Evolutionary conservation across 2,888 invertebrate genomes (phyloP).

Genomic region (Cantharis lateralis): DNA sequence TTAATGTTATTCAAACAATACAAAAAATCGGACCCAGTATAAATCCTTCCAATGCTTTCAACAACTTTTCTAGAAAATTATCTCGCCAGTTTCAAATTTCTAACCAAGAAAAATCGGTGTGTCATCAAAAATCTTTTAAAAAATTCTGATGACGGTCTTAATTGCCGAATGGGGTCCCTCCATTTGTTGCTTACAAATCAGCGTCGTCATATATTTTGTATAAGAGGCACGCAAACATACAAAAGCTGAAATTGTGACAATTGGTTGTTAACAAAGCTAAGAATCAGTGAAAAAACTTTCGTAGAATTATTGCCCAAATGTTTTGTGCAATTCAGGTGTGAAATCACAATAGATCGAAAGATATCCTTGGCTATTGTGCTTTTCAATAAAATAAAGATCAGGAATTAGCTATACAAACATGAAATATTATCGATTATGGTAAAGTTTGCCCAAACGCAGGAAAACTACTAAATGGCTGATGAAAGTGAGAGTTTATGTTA

Average conservation of each 20-base stretch:
- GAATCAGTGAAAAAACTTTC: background rate
- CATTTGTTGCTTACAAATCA: background rate
- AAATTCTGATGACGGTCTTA: background rate
- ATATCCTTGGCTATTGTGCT: background rate
- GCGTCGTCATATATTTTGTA: background rate
- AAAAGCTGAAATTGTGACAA: background rate
- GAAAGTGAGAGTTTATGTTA: background rate
- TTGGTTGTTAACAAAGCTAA: background rate
- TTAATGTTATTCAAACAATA: background rate
- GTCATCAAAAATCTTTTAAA: background rate
- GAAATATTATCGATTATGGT: too few relatives aligned
- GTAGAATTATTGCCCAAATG: background rate
- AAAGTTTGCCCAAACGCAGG: background rate
- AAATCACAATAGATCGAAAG: slow-evolving; percentile 4
- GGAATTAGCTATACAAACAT: background rate
- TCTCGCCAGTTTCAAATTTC: background rate
- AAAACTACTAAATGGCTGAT: background rate
- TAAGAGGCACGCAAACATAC: background rate
- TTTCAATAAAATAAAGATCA: background rate
- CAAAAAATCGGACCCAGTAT: background rate
- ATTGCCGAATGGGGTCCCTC: background rate
- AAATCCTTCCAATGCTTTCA: background rate
- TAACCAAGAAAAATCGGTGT: background rate
- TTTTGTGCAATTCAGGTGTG: slow-evolving; percentile 4
- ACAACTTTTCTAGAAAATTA: background rate